Percentiles rank a stretch among this genome's conserved stretches.
Conservation (phyloP, 2,888 invertebrate species). For the Osedax frankpressi region DNA sequence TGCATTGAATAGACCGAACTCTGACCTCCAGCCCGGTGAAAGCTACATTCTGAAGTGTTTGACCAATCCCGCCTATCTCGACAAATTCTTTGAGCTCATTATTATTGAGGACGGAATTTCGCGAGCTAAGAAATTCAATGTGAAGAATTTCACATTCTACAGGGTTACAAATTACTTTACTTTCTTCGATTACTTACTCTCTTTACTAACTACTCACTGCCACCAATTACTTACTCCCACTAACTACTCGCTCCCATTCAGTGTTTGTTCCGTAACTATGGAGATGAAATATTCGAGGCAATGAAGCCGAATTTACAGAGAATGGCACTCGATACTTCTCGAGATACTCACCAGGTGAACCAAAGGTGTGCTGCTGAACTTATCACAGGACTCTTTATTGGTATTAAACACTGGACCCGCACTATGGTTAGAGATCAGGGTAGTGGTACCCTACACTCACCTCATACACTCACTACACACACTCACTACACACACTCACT, state of each 20-base stretch:
- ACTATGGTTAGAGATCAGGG: constrained; percentile 40
- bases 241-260: constrained; percentile 28
- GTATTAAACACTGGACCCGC: constrained; percentile 68
- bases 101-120: constrained; percentile 73
- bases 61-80: constrained; percentile 55
- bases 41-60: constrained; percentile 59
- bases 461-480: no score
- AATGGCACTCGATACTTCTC: constrained; percentile 50
- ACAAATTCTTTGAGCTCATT: constrained; percentile 56
- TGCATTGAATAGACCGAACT: constrained; percentile 49
- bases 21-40: constrained; percentile 56
- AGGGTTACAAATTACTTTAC: constrained; percentile 59
- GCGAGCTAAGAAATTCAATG: constrained; percentile 66
- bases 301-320: constrained; percentile 58
- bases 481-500: no score
- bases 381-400: constrained; percentile 63
- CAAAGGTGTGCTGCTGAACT: constrained; percentile 74
- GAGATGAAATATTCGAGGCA: constrained; percentile 54
- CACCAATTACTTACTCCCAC: no score
- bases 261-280: constrained; percentile 65
- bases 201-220: no score
- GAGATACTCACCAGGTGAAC: constrained; percentile 59
- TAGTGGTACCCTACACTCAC: neutral
- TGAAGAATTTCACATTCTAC: constrained; percentile 58
- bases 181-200: no score